Conservation (phyloP, 1,140 invertebrate genomes). For the Pseudoatta argentina region DNA sequence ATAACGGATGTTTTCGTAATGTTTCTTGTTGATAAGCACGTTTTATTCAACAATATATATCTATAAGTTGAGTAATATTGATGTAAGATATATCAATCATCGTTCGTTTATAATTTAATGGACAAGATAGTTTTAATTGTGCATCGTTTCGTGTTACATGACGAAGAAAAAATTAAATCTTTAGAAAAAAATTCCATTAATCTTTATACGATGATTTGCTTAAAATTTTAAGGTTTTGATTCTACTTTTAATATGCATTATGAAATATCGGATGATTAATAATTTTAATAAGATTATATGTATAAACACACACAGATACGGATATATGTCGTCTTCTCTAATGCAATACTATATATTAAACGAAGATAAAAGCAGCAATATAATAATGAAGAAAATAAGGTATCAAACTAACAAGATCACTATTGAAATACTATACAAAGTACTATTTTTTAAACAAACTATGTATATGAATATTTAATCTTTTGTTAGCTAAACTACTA, state of each 20-base stretch:
- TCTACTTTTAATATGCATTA: background rate
- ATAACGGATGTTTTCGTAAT: conserved; percentile 1
- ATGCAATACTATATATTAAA: background rate
- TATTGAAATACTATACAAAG: too few species aligned
- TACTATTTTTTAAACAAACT: too few species aligned
- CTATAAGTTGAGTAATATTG: background rate
- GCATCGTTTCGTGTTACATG: background rate
- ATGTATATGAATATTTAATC: background rate
- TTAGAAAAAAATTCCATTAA: background rate
- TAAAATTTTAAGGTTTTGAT: background rate
- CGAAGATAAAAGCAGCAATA: too few species aligned
- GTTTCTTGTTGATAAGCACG: background rate
- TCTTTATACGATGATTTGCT: background rate
- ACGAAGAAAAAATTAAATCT: background rate
- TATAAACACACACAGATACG: background rate
- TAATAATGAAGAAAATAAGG: too few species aligned
- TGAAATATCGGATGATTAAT: background rate
- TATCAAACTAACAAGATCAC: too few species aligned
- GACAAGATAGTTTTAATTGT: background rate
- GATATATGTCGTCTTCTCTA: background rate
- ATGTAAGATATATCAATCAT: background rate
- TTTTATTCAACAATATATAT: background rate
- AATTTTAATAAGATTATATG: background rate
- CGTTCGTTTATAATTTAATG: background rate
- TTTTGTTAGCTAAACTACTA: background rate